Percentiles rank a stretch among this genome's conserved stretches.
Evolutionary conservation across 1,140 invertebrate species (phyloP).

Genomic region (Ostrea edulis): DNA sequence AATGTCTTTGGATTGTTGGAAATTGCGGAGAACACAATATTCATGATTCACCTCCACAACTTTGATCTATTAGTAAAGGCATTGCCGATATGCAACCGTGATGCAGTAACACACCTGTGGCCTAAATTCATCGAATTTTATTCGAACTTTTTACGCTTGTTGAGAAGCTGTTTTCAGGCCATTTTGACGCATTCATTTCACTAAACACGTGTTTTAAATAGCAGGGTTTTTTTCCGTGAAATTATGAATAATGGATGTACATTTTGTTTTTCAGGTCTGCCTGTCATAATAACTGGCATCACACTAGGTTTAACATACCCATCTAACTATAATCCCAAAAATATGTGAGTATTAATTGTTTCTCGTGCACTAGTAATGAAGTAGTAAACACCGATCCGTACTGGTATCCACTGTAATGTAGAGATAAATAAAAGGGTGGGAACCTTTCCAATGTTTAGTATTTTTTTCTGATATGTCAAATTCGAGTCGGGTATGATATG

Average conservation of each 20-base stretch:
- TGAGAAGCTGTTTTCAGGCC: background rate
- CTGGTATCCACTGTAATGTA: no score
- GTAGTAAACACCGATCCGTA: no score
- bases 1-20: background rate
- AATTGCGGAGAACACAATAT: background rate
- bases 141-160: background rate
- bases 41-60: background rate
- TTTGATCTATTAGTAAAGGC: background rate
- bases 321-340: constrained; percentile 15
- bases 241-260: background rate
- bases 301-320: constrained; percentile 40
- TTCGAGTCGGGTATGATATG: no score
- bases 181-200: background rate
- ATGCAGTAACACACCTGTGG: background rate
- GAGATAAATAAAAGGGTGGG: no score
- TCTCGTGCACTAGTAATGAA: no score
- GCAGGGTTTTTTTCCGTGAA: background rate
- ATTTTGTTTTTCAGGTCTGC: constrained; percentile 33
- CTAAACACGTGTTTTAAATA: background rate
- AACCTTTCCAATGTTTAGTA: no score
- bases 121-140: constrained; percentile 15
- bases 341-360: constrained; percentile 41
- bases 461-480: no score
- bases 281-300: constrained; percentile 37
- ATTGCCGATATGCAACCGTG: background rate